These are phyloP conservation scores for Macroramphosus scolopax DNA, from an alignment of 2,797 vertebrate species.

Conservation along the genomic window DNA sequence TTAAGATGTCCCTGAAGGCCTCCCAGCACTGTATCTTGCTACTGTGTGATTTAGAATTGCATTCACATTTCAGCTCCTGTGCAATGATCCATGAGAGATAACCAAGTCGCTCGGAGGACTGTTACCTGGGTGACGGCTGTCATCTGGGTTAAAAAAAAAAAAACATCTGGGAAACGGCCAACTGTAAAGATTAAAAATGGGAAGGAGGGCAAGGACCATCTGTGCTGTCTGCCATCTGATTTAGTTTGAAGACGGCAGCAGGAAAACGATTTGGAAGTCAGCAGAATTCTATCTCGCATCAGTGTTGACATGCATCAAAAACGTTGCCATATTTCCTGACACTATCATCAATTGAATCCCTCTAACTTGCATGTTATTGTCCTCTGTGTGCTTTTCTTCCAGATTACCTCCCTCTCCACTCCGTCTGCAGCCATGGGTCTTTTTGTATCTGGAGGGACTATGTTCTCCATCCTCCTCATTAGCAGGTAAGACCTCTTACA, in stretches of 20 bases:
- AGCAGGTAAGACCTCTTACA: slow-evolving; percentile 73
- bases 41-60: slow-evolving; percentile 21
- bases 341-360: slow-evolving; percentile 1
- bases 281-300: neutral
- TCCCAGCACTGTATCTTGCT: slow-evolving; percentile 3
- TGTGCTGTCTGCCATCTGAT: slow-evolving; percentile 31
- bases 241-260: slow-evolving; percentile 18
- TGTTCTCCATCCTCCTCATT: slow-evolving; percentile 74
- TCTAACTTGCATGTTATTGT: slow-evolving; percentile 28
- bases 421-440: slow-evolving; percentile 64
- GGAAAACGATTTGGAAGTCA: slow-evolving; percentile 14
- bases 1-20: slow-evolving; percentile 28
- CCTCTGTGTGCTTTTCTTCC: slow-evolving; percentile 48
- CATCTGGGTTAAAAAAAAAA: slow-evolving; percentile 8
- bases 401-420: slow-evolving; percentile 72
- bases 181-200: slow-evolving; percentile 40
- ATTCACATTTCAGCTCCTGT: slow-evolving; percentile 8
- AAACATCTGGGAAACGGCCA: slow-evolving; percentile 15
- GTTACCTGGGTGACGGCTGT: too few relatives aligned
- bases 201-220: slow-evolving; percentile 34
- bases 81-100: slow-evolving; percentile 13
- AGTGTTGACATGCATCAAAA: slow-evolving; percentile 6
- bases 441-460: slow-evolving; percentile 58
- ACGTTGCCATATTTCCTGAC: slow-evolving; percentile 4
- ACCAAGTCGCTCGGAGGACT: too few relatives aligned